These are phyloP conservation scores for Dasysyrphus tricinctus DNA, from an alignment of 2,888 invertebrate genomes.

Conservation along the genomic window DNA sequence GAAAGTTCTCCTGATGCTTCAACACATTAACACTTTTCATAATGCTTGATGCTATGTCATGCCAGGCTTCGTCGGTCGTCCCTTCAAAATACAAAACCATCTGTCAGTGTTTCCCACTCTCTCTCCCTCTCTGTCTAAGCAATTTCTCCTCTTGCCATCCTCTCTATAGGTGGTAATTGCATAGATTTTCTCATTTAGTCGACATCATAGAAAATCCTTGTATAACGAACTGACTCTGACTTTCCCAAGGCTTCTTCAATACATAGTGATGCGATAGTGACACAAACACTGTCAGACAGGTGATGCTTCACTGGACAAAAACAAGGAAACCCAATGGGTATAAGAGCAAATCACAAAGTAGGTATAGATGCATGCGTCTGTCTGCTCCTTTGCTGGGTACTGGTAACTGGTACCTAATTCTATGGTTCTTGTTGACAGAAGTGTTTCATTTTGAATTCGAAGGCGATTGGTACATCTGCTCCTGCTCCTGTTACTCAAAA, in stretches of 20 bases:
- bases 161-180: constrained; percentile 42
- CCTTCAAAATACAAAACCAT: constrained; percentile 7
- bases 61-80: background rate
- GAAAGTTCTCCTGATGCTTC: constrained; percentile 1
- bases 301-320: constrained; percentile 38
- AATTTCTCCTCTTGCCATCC: background rate
- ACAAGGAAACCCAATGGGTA: constrained; percentile 35
- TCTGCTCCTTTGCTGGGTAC: background rate
- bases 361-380: background rate
- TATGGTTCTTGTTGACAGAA: constrained; percentile 42
- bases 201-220: background rate
- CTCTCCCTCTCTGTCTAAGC: no score
- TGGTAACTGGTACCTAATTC: constrained; percentile 4
- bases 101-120: background rate
- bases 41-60: background rate
- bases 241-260: constrained; percentile 22
- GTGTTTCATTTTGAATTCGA: constrained; percentile 52
- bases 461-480: constrained; percentile 23
- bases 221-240: constrained; percentile 19
- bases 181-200: constrained; percentile 44
- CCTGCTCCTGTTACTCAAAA: background rate
- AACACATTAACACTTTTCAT: constrained; percentile 20
- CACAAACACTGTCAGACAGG: constrained; percentile 45
- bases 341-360: constrained; percentile 31
- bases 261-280: background rate